Evolutionary conservation across 2,888 invertebrate genomes (phyloP), one percentile per base, ranked within the genome.

Genomic region (Hyles lineata): DNA sequence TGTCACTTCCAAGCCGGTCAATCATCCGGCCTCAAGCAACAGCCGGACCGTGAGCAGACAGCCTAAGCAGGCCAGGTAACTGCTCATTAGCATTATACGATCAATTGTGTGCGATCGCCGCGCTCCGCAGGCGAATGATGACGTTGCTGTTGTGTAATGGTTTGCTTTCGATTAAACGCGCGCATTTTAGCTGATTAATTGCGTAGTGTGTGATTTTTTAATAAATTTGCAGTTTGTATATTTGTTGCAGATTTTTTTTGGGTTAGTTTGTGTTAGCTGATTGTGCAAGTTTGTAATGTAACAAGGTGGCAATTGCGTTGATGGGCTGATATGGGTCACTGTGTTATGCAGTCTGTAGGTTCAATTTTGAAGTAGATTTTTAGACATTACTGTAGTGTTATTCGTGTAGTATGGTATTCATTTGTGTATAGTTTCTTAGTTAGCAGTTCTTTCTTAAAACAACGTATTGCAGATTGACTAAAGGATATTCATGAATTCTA

Each of bases 81-180:
- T 76, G 75, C 83, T 85, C 81, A 87, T 89, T 89, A 89, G 85
- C 83, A 85, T 87, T 84, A 83, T 80, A 81, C 80, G 79, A 81
- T 76, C 80, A 82, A 76, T 78, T 77, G 73, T 79, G 79, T 83
- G 82, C 81, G 81, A 80, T 84, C 83, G 83, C 80, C 82, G 78
- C 78, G 75, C 74, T 58, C 74, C 78, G 83, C 80, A 76, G 81
- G 84, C 83, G 76, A 82, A 82, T 78, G 84, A 84, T 88, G 89
- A 89, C 87, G 79, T 74, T 71, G 87, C 86, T 76, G 76, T 78
- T 83, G 85, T 78, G 73, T 79, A 79, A 76, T 76, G 75, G 60
- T 75, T 74, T 71, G 71, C 71, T 60, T 63, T 29, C 23, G 25
- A 25, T 69, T 70, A 55, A 67, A 43, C n/a, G 17, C 43, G 69